Evolutionary conservation across 2,888 invertebrate genomes (phyloP), one percentile per base, ranked within the genome.

Genomic region (Synergus laeviventris): DNA sequence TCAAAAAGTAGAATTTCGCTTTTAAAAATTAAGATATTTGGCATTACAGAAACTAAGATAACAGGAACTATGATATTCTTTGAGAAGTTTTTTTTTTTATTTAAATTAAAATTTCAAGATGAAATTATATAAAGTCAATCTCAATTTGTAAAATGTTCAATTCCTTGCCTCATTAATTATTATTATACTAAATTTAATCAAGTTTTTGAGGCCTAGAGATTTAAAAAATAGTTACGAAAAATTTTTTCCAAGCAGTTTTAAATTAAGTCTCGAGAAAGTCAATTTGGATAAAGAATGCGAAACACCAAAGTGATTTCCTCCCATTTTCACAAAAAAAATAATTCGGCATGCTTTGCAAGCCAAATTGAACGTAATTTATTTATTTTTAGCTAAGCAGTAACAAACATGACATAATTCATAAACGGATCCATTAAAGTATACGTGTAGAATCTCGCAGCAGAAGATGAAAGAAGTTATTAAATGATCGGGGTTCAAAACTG

Each of bases 291-390:
- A 12, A 74, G 31, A 76, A 64, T 64, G 74, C 74, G 59, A 80
- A 62, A 64, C 59, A 74, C 38, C 70, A 54, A 70, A 78, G 74
- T 74, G 66, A 64, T 76, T 60, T 24, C 31, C 61, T 75, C 78
- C 79, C 78, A 77, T 76, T 76, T 76, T 74, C 73, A 42, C 59
- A 21, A 24, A 79, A 24, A 79, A 79, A 74, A 73, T 76, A 74
- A 75, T 24, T 75, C 36, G 49, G 59, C 31, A 31, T 60, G 61
- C 60, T 75, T 59, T 70, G 76, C 64, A 74, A 64, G 16, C 18
- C 78, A 78, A 81, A 84, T 79, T 81, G 78, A 81, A 81, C 82
- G 81, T 83, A 79, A 86, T 85, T 87, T 86, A 87, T 87, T 88
- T 87, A 85, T 86, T 85, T 82, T 84, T 84, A 86, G 81, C 82